Percentiles rank a stretch among this genome's conserved stretches.
Evolutionary conservation across 2,888 invertebrate species (phyloP).

Genomic region (Drosophila eohydei): DNA sequence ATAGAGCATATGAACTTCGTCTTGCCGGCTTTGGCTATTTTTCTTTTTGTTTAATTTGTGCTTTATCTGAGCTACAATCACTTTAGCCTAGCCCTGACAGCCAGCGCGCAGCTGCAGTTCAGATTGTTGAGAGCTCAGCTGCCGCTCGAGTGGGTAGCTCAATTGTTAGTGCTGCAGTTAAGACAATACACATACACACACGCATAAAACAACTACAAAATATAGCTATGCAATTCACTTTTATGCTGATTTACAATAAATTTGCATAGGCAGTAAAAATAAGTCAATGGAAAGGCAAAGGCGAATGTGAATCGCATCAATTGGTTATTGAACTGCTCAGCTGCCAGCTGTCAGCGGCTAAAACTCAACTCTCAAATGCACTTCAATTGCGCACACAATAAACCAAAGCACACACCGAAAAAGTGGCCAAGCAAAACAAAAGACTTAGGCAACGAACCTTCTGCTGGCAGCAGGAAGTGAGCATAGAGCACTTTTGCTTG

Average conservation of each 20-base stretch:
- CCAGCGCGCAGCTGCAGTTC: constrained; percentile 52
- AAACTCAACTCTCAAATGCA: background rate
- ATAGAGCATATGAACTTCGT: constrained; percentile 6
- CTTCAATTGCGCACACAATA: constrained; percentile 6
- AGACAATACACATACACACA: constrained; percentile 27
- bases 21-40: background rate
- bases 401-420: constrained; percentile 15
- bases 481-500: constrained; percentile 28
- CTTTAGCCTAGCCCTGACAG: constrained; percentile 75
- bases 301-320: constrained; percentile 70
- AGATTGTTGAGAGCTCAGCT: constrained; percentile 30
- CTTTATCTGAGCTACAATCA: constrained; percentile 50
- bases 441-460: constrained; percentile 58
- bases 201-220: constrained; percentile 29
- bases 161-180: constrained; percentile 52
- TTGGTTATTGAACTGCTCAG: constrained; percentile 77
- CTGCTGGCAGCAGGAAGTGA: constrained; percentile 62
- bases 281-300: constrained; percentile 48
- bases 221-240: constrained; percentile 64
- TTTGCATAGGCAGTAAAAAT: constrained; percentile 40
- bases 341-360: constrained; percentile 21
- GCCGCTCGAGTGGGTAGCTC: constrained; percentile 55
- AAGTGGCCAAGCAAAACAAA: constrained; percentile 34
- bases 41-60: constrained; percentile 10
- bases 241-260: constrained; percentile 63